Conservation (phyloP, 2,113 vertebrate genomes). For the Pardalotus punctatus region DNA sequence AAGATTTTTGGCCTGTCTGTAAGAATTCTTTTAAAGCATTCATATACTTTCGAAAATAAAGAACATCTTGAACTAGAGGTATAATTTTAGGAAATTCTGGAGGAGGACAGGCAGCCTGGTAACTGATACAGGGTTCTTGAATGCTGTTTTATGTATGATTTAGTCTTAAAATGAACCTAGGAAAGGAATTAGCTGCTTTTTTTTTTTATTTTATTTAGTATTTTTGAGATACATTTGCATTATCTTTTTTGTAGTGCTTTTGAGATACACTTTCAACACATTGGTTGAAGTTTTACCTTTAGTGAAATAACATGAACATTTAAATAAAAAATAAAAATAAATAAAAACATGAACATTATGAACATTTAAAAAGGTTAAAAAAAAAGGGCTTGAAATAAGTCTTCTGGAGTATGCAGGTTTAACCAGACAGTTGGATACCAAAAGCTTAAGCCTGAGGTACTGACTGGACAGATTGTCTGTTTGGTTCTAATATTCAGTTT, state of each 20-base stretch:
- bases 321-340: no score
- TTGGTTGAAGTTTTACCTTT: not conserved
- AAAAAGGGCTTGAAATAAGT: not conserved
- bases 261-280: not conserved
- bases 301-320: not conserved
- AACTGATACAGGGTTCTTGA: not conserved
- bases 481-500: not conserved
- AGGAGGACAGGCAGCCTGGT: not conserved
- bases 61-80: not conserved
- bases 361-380: not conserved
- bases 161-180: not conserved
- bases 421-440: not conserved
- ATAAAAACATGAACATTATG: no score
- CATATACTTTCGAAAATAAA: not conserved
- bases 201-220: not conserved
- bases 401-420: not conserved
- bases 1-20: not conserved
- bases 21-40: not conserved
- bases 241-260: not conserved
- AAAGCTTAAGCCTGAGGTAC: not conserved
- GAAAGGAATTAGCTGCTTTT: not conserved
- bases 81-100: slow-evolving; percentile 1
- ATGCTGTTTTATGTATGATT: not conserved
- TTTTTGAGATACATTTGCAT: not conserved
- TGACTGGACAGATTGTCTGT: not conserved